Evolutionary conservation across 2,113 vertebrate species (phyloP).

Genomic region (Brachypteracias leptosomus): DNA sequence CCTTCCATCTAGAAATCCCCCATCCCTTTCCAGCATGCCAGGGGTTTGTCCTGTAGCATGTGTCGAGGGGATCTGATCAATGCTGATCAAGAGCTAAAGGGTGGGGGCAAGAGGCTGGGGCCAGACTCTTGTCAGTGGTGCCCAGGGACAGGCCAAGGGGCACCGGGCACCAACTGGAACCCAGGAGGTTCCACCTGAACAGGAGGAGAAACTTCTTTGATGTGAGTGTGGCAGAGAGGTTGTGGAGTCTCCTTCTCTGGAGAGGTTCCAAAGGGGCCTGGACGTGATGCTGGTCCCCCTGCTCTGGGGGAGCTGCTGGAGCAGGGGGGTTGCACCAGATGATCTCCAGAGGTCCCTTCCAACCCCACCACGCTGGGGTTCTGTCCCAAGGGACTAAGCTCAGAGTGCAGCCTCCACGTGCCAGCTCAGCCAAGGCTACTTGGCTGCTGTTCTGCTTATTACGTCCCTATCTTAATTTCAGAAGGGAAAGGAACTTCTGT

Average conservation of each 20-base stretch:
- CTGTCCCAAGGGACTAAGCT: neutral
- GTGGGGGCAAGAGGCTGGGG: neutral
- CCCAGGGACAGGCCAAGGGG: neutral
- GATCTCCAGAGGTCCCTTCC: neutral
- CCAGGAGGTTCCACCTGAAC: neutral
- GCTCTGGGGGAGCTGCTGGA: neutral
- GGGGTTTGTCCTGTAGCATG: neutral
- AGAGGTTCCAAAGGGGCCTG: too few relatives aligned
- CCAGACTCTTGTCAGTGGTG: neutral
- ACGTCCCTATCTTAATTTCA: neutral
- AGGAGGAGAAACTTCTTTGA: too few relatives aligned
- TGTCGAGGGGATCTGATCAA: too few relatives aligned
- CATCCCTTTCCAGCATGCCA: neutral
- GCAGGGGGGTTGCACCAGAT: neutral
- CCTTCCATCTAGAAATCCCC: fast-evolving
- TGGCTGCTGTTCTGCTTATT: neutral
- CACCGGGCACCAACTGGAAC: neutral
- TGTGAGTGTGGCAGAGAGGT: neutral
- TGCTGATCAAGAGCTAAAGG: neutral
- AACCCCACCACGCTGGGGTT: neutral
- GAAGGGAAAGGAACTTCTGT: neutral
- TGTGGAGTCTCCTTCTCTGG: neutral
- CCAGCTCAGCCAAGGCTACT: neutral
- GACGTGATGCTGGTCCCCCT: neutral
- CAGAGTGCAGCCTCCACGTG: fast-evolving